Evolutionary conservation across 2,888 invertebrate species (phyloP).

Genomic region (Synergus japonicus): DNA sequence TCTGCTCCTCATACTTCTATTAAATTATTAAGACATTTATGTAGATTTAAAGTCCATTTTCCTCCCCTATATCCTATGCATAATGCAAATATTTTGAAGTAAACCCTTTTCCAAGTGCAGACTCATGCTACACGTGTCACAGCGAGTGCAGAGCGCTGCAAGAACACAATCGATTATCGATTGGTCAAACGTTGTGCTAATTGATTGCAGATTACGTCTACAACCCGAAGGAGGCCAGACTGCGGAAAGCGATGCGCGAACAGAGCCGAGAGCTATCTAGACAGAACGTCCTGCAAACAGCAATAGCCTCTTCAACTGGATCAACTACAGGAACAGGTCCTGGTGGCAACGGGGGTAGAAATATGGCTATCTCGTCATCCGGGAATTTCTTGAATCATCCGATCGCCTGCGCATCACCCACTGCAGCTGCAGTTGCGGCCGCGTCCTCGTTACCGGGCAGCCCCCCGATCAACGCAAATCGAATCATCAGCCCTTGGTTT

Average conservation of each 20-base stretch:
- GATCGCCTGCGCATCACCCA: conserved; percentile 54
- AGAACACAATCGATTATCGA: conserved; percentile 37
- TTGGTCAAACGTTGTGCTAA: conserved; percentile 30
- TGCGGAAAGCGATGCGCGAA: conserved; percentile 81
- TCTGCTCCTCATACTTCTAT: no score
- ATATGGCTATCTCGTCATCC: conserved; percentile 46
- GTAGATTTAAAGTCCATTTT: neutral
- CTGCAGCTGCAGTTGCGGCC: conserved; percentile 52
- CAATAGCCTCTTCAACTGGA: conserved; percentile 62
- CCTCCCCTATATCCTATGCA: neutral
- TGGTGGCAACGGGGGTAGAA: conserved; percentile 44
- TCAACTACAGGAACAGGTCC: conserved; percentile 59
- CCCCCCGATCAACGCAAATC: conserved; percentile 60
- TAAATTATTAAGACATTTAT: neutral
- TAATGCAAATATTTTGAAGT: neutral
- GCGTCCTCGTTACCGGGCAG: conserved; percentile 60
- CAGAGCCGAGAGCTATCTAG: conserved; percentile 73
- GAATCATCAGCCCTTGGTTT: conserved; percentile 71
- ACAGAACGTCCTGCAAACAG: conserved; percentile 71
- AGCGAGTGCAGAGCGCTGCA: neutral
- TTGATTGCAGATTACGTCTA: conserved; percentile 80
- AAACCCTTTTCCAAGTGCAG: neutral
- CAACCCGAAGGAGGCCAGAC: conserved; percentile 82
- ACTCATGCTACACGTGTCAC: neutral
- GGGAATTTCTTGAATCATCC: conserved; percentile 55